Base-by-base conservation (phyloP, 92 coral and sea anemone species). In the Parazoanthus swiftii region DNA sequence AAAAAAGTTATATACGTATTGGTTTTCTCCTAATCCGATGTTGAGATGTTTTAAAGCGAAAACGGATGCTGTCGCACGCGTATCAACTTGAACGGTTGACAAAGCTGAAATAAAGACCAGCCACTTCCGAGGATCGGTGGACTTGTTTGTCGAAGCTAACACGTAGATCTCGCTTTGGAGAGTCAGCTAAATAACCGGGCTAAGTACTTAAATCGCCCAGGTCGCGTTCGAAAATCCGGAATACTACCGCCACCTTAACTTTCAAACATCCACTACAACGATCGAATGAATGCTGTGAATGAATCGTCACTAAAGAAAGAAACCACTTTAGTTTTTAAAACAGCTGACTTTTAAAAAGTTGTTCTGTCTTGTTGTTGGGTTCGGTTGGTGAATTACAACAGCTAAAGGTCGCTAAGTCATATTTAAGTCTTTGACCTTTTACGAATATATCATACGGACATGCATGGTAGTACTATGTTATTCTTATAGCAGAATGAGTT, bases 11-110 rank as follows among this genome's bases (percentile, higher is more conserved):
- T 44, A 68, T 39, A 1, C n/a, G 26, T 26, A 70, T 70, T 70
- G 66, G 74, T 25, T 83, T 74, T 14, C 77, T 43, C 13, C 6
- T 44, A 68, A 83, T 43, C 56, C 77, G 59, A 68, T 68, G 77
- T 68, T 68, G 77, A 67, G 59, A 70, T 83, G 65, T 83, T 70
- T 82, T 43, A 26, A 42, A 83, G 59, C 63, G 77, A 44, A 71
- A 70, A 35, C 86, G 86, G 86, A 83, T 83, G 86, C 16, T n/a
- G 59, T n/a, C 20, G 86, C 86, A 83, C 86, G 77, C 86, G 76
- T 70, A 74, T 67, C 44, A 29, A 43, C 54, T 82, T 65, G 29
- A 65, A 66, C 11, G 8, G 13, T 79, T 10, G 23, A 83, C 20
- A 51, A 83, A n/a, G 78, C 86, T 67, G 58, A 67, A 26, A 83